Base-by-base conservation (phyloP, 2,797 vertebrate species). In the Oreonectes daqikongensis region DNA sequence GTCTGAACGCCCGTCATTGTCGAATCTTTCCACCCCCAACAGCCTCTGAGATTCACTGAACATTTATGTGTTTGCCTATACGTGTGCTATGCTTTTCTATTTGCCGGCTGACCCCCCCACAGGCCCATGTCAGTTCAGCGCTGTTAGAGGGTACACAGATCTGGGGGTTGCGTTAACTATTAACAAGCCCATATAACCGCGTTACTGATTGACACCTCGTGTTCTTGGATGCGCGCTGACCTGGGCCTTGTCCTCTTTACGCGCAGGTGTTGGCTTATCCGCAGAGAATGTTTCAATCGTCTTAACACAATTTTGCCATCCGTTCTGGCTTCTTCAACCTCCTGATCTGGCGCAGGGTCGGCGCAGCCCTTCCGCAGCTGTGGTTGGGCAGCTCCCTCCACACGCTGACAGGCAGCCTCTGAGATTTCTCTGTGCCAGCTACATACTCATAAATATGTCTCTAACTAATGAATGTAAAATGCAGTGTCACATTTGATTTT, bases 201-300 rank as follows among this genome's bases (percentile, higher is more conserved):
- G 91, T 94, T 93, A 94, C 91, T 94, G 87, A 94, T 94, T 93
- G 91, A 86, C 77, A 42, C 82, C 85, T 88, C 81, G 67, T 59
- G 84, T 87, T 91, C 87, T 85, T 82, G 83, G 86, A 88, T 88
- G 89, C 85, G 75, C 69, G 79, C 86, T 89, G 88, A 90, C 90
- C 88, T 84, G 84, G 86, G 84, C 84, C 85, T 48, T 65, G 80
- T 76, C 68, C 79, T 80, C 63, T 72, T 64, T 30, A 59, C 63
- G 77, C 82, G 88, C 90, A 90, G 88, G 89, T 88, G 89, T 86
- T 87, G 84, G 84, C 70, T 82, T 84, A 80, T 84, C 78, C 50
- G 4, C 28, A 50, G 22, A 32, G 48, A 68, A 74, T 76, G 28
- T 66, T 73, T 70, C 22, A 48, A 30, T 30, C 15, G 24, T 73